Base-by-base conservation (phyloP, 2,888 invertebrate species). In the Macaria notata region DNA sequence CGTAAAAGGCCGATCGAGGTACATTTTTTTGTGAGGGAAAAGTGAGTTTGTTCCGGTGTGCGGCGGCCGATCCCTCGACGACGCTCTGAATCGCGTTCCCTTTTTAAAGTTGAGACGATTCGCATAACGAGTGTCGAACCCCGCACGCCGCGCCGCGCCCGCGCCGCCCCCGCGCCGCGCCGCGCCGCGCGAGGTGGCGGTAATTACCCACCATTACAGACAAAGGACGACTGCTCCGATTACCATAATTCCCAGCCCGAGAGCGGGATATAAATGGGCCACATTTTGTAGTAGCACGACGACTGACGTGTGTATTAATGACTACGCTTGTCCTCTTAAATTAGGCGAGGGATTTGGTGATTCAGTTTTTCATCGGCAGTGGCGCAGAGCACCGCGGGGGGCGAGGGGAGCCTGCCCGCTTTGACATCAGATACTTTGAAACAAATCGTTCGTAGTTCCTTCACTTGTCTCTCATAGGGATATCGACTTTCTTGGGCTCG, bases 151-250 rank as follows among this genome's bases (percentile, higher is more conserved):
- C 51, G 31, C 44, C 49, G 50, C 39, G 50, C 46, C 31, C n/a
- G 19, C 46, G 38, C 7, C 48, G 30, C 41, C 41, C 45, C 54
- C 54, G 45, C 54, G 51, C 47, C 33, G 49, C 51, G 31, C 44
- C 49, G 50, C 39, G 50, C 46, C 39, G 38, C 88, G 81, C 79
- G 86, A 88, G 89, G 86, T 86, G 86, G 79, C 82, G 71, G 88
- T 90, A 91, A 91, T 91, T 90, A 89, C 89, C 88, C 78, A 79
- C 88, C 90, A 90, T 91, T 90, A 91, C 85, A 86, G 88, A 90
- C 90, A 89, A 90, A 88, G 89, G 90, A 89, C 88, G 88, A 83
- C 85, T 87, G 86, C 85, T 80, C 86, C 87, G 88, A 90, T 90
- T 91, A 91, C 86, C 90, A 90, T 91, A 90, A 90, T 88, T 88